These are phyloP conservation scores for Heterotis niloticus DNA, from an alignment of 2,113 vertebrate species.

Conservation along the genomic window DNA sequence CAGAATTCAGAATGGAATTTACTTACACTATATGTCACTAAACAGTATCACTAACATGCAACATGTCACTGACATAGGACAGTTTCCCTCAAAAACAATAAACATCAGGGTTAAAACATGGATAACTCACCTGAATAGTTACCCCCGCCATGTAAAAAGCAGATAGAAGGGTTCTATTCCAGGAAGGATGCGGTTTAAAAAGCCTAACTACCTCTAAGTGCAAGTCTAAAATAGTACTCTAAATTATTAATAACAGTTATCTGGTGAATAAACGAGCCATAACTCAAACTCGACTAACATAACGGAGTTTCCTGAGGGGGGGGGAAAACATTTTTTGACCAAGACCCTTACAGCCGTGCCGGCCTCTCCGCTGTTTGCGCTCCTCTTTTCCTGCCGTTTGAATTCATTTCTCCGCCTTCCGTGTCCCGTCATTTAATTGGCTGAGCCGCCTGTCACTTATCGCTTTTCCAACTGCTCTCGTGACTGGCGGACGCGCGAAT, in stretches of 20 bases:
- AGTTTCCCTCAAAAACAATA: not conserved
- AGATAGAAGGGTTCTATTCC: not conserved
- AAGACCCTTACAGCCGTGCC: not conserved
- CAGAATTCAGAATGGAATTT: too few species aligned
- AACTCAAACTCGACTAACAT: not conserved
- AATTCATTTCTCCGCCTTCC: slow-evolving; percentile 13
- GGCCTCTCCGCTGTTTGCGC: not conserved
- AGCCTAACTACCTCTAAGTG: not conserved
- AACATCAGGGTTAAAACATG: not conserved
- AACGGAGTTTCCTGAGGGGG: not conserved
- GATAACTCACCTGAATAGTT: slow-evolving; percentile 45
- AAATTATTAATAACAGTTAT: not conserved
- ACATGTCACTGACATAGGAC: not conserved
- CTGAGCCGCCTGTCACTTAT: slow-evolving; percentile 8
- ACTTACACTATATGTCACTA: too few species aligned
- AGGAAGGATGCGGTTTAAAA: not conserved
- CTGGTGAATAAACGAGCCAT: not conserved
- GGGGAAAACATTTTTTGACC: not conserved
- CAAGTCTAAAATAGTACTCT: not conserved
- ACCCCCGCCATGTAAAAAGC: slow-evolving; percentile 44
- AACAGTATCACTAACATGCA: not conserved
- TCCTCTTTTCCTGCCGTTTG: slow-evolving; percentile 24
- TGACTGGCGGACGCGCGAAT: not conserved
- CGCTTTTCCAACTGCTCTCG: not conserved
- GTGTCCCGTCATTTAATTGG: slow-evolving; percentile 1